Evolutionary conservation across 2,888 invertebrate genomes (phyloP), one percentile per base, ranked within the genome.

Genomic region (Mesorhabditis sp.): DNA sequence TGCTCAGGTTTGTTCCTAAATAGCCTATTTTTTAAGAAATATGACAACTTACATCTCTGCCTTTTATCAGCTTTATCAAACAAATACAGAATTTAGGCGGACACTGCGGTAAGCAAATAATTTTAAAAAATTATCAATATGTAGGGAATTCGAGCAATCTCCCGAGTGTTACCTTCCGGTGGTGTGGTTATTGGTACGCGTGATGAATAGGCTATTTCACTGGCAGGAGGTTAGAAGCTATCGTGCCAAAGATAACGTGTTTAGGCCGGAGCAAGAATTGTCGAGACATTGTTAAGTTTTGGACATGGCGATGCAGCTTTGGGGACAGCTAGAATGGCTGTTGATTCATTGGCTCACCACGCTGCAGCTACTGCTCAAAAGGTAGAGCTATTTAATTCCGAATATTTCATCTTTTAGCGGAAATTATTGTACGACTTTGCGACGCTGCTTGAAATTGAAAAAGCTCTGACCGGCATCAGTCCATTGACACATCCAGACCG

Each of bases 121-220:
- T 50, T 50, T 10, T 13, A 50, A 50, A 62, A 50, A 2, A 64
- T 67, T n/a, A 13, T 68, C 44, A 13, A 10, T 90, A 76, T 92
- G 90, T 87, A 89, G 91, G 68, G 91, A 91, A 77, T 92, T 93
- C 87, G 93, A 93, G 86, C 89, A 90, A 69, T 91, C 92, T 86
- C 92, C 92, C 87, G 90, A 92, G 67, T 93, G 93, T 86, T 93
- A 93, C 85, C 89, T 95, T 78, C 94, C 92, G 3, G 89, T 94
- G 68, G 91, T 92, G 66, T 91, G 92, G 73, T 91, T 94, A 83
- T 89, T 94, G 45, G 88, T 92, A 71, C 92, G 92, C 86, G 92
- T 93, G 10, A 89, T 93, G n/a, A 91, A 92, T 87, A 89, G 95
- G 68, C 88, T 94, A 78, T 88, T 93, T 70, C 93, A 94, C 86